These are phyloP conservation scores for Tragelaphus buxtoni DNA, from an alignment of 2,113 vertebrate genomes.

Conservation along the genomic window DNA sequence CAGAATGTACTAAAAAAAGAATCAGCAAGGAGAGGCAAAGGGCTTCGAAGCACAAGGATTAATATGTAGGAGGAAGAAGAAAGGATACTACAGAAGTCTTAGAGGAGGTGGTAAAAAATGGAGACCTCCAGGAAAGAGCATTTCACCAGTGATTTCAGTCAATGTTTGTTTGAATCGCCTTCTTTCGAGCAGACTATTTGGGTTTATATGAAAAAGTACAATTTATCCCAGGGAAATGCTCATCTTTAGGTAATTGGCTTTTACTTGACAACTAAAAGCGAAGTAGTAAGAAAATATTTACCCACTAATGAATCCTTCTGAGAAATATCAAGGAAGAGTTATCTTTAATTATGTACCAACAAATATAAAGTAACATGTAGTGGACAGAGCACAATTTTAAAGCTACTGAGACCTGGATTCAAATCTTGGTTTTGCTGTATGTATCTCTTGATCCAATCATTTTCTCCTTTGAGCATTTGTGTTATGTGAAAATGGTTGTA, in stretches of 20 bases:
- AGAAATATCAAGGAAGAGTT: slow-evolving; percentile 6
- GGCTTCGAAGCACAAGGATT: background rate
- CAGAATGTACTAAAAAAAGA: background rate
- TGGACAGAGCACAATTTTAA: background rate
- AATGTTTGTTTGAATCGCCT: background rate
- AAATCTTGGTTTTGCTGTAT: background rate
- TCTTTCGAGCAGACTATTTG: background rate
- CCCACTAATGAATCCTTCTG: background rate
- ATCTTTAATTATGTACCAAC: background rate
- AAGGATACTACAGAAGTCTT: background rate
- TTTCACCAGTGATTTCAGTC: background rate
- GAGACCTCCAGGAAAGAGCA: background rate
- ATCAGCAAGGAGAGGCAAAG: background rate
- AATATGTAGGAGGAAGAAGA: background rate
- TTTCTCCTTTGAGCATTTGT: background rate
- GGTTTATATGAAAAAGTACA: background rate
- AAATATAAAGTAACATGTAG: background rate
- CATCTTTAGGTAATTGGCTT: background rate
- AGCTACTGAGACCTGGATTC: background rate
- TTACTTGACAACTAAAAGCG: background rate
- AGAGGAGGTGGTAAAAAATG: background rate
- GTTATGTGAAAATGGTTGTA: background rate
- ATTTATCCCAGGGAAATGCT: background rate
- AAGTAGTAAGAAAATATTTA: slow-evolving; percentile 12
- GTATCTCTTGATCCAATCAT: background rate